These are phyloP conservation scores for Ormyrus labotus DNA, from an alignment of 2,888 invertebrate species.

Conservation along the genomic window DNA sequence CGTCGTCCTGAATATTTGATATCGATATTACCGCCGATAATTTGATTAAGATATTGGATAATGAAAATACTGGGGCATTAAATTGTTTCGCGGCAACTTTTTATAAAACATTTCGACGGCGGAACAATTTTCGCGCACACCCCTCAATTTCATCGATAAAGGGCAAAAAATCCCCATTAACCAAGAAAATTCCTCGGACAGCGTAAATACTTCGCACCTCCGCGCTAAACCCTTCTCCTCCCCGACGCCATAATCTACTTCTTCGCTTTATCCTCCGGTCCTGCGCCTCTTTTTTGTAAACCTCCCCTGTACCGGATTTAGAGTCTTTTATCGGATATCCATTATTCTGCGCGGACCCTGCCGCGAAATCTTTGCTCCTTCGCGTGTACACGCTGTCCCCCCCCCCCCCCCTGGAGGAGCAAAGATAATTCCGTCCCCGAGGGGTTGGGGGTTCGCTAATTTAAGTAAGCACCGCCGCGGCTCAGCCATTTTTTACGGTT, in stretches of 20 bases:
- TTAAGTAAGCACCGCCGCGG: conserved; percentile 32
- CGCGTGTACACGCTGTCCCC: not conserved
- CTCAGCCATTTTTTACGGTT: conserved; percentile 37
- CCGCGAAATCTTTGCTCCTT: conserved; percentile 11
- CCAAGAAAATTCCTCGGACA: too few species aligned
- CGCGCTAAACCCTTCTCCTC: not conserved
- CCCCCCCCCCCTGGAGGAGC: not conserved
- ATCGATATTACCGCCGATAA: too few species aligned
- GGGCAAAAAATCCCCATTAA: too few species aligned
- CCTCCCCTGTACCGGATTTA: conserved; percentile 37
- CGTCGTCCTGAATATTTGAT: too few species aligned
- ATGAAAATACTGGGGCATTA: too few species aligned
- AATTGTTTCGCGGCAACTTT: too few species aligned
- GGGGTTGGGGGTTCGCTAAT: conserved; percentile 10
- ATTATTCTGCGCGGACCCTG: conserved; percentile 37
- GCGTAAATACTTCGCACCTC: not conserved
- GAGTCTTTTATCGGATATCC: conserved; percentile 53
- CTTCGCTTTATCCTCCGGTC: conserved; percentile 23
- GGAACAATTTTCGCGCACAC: too few species aligned
- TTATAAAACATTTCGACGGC: too few species aligned
- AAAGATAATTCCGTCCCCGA: conserved; percentile 31
- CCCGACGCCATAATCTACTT: conserved; percentile 24
- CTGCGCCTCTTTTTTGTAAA: conserved; percentile 35
- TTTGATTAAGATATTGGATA: too few species aligned
- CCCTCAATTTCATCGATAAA: too few species aligned